phyloP scores from a whole-genome alignment of 2,888 invertebrate genomes.

The Clitarchus hookeri region DNA sequence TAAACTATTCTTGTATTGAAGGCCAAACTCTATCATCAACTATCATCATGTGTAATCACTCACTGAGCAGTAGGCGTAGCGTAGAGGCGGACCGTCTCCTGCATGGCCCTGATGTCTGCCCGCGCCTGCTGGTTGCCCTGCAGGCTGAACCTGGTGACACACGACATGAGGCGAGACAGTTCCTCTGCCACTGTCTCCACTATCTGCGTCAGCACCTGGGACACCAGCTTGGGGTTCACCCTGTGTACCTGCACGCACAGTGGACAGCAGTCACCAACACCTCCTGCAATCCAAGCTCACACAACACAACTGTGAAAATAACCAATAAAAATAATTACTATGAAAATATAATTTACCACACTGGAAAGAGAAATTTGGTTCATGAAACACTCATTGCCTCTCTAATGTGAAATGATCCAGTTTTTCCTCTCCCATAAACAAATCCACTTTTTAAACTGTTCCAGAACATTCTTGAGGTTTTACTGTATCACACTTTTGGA shows the following conservation, averaged over 20 bases:
- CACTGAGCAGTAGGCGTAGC: constrained; percentile 69
- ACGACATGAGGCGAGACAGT: constrained; percentile 82
- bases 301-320: background rate
- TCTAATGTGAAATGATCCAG: too few relatives aligned
- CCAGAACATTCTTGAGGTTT: too few relatives aligned
- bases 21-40: too few relatives aligned
- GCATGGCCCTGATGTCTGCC: constrained; percentile 72
- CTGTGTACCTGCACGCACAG: constrained; percentile 68
- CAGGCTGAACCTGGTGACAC: constrained; percentile 70
- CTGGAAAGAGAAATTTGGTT: too few relatives aligned
- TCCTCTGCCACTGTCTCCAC: constrained; percentile 93
- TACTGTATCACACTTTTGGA: too few relatives aligned
- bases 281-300: background rate
- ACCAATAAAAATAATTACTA: too few relatives aligned
- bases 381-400: too few relatives aligned
- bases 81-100: constrained; percentile 67
- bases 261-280: background rate
- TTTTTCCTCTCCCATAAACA: too few relatives aligned
- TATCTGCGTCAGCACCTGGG: constrained; percentile 72
- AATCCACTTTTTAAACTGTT: too few relatives aligned
- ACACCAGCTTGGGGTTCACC: constrained; percentile 77
- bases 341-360: too few relatives aligned
- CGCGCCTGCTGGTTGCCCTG: constrained; percentile 78
- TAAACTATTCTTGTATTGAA: too few relatives aligned
- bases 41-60: constrained; percentile 46